A percentile compares a stretch with the other conserved stretches of the same genome.
Conservation (phyloP, 2,113 vertebrate species). For the Lampris incognitus region DNA sequence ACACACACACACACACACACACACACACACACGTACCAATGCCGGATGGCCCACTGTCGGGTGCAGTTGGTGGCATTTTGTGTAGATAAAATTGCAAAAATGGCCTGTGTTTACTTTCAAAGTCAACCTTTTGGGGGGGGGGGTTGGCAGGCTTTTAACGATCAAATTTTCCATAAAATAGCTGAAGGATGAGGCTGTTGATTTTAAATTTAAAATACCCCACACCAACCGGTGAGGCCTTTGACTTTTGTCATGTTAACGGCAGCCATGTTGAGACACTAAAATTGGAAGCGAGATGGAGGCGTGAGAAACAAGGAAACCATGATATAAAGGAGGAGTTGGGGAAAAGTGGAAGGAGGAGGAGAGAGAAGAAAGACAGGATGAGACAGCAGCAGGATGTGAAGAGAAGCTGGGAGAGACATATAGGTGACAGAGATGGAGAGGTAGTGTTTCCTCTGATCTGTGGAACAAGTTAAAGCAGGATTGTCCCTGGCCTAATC, state of each 20-base stretch:
- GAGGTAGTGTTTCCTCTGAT: slow-evolving; percentile 30
- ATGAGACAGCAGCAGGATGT: slow-evolving; percentile 14
- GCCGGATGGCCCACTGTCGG: no score
- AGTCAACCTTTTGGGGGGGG: no score
- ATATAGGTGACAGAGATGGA: neutral
- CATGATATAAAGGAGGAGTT: slow-evolving; percentile 7
- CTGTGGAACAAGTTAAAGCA: neutral
- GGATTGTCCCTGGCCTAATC: slow-evolving; percentile 1
- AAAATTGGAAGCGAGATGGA: neutral
- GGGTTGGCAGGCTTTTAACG: no score
- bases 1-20: slow-evolving; percentile 11
- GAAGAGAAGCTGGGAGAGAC: slow-evolving; percentile 7
- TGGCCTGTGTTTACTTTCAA: no score
- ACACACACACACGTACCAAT: neutral
- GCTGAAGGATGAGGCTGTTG: no score
- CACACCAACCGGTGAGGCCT: no score
- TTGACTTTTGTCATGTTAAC: neutral
- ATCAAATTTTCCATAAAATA: no score
- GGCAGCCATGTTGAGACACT: neutral
- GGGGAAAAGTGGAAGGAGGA: neutral
- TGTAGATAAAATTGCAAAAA: no score
- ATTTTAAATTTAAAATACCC: no score
- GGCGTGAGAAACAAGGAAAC: neutral
- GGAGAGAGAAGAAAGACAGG: neutral
- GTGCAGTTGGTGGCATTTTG: no score